Conservation (phyloP, 2,888 invertebrate species). For the Eupeodes latifasciatus region DNA sequence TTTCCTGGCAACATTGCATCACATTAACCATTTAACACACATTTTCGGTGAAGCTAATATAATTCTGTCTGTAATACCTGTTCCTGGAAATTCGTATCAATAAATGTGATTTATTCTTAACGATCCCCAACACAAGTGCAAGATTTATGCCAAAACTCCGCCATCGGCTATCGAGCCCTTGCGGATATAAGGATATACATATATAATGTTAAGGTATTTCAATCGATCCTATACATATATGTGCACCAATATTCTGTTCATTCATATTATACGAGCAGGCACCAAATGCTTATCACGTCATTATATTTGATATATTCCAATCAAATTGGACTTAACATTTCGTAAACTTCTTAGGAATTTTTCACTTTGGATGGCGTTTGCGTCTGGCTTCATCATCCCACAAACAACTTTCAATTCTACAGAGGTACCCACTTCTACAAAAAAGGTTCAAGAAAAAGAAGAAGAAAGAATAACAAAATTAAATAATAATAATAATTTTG, state of each 20-base stretch:
- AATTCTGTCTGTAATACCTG: slow-evolving; percentile 45
- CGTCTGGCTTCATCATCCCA: too few relatives aligned
- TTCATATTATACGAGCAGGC: background rate
- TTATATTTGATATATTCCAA: slow-evolving; percentile 67
- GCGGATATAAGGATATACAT: too few relatives aligned
- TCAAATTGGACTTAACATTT: slow-evolving; percentile 64
- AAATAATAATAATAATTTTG: slow-evolving; percentile 72
- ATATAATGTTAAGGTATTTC: too few relatives aligned
- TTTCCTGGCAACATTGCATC: background rate
- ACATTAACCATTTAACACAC: slow-evolving; percentile 27
- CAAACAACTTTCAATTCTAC: too few relatives aligned
- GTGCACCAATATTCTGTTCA: too few relatives aligned
- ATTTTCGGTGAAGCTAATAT: slow-evolving; percentile 10
- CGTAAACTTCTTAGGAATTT: slow-evolving; percentile 40
- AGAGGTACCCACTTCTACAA: too few relatives aligned
- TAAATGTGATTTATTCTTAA: slow-evolving; percentile 72
- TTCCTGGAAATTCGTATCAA: slow-evolving; percentile 57
- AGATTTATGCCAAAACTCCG: slow-evolving; percentile 58
- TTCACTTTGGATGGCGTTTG: background rate
- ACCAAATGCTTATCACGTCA: slow-evolving; percentile 65
- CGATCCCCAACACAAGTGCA: slow-evolving; percentile 57
- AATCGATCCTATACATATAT: too few relatives aligned
- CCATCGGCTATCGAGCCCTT: background rate
- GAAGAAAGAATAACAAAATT: slow-evolving; percentile 54
- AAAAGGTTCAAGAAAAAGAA: background rate